These are phyloP conservation scores for Esperia sulphurella DNA, from an alignment of 2,888 invertebrate species.

Conservation along the genomic window DNA sequence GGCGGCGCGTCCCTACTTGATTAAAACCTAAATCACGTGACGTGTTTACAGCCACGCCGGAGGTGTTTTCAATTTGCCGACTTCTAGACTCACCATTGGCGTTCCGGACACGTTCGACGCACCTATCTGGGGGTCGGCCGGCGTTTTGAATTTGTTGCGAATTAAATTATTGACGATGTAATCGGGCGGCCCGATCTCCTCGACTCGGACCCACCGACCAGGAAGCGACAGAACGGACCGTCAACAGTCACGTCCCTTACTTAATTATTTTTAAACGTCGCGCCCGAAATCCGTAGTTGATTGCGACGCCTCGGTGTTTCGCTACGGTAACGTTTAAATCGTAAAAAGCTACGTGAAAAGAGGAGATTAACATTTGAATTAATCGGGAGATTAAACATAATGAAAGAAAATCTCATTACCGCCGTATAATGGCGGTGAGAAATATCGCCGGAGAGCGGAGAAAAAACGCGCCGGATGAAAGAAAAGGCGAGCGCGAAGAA, in stretches of 20 bases:
- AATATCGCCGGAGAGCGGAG: slow-evolving; percentile 60
- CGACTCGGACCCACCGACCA: slow-evolving; percentile 28
- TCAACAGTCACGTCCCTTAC: slow-evolving; percentile 66
- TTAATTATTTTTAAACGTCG: slow-evolving; percentile 61
- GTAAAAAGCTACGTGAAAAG: slow-evolving; percentile 70
- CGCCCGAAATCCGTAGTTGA: slow-evolving; percentile 52
- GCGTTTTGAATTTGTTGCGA: slow-evolving; percentile 76
- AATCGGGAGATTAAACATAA: slow-evolving; percentile 80
- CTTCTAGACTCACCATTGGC: slow-evolving; percentile 69
- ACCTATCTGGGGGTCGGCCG: slow-evolving; percentile 69
- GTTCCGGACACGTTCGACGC: slow-evolving; percentile 72
- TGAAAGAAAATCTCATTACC: slow-evolving; percentile 80
- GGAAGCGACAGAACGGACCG: slow-evolving; percentile 16
- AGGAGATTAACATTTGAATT: slow-evolving; percentile 78
- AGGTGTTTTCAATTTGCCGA: slow-evolving; percentile 79
- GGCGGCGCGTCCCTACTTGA: slow-evolving; percentile 76
- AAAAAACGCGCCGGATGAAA: slow-evolving; percentile 58
- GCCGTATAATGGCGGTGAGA: slow-evolving; percentile 75
- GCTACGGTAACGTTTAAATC: slow-evolving; percentile 56
- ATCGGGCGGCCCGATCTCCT: slow-evolving; percentile 58
- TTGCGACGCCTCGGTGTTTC: slow-evolving; percentile 49
- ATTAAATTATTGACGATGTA: slow-evolving; percentile 77
- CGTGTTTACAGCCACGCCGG: slow-evolving; percentile 77
- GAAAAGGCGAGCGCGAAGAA: slow-evolving; percentile 72
- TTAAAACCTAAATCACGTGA: slow-evolving; percentile 80